Evolutionary conservation across 1,140 invertebrate species (phyloP).

Genomic region (Drosophila micromelanica): DNA sequence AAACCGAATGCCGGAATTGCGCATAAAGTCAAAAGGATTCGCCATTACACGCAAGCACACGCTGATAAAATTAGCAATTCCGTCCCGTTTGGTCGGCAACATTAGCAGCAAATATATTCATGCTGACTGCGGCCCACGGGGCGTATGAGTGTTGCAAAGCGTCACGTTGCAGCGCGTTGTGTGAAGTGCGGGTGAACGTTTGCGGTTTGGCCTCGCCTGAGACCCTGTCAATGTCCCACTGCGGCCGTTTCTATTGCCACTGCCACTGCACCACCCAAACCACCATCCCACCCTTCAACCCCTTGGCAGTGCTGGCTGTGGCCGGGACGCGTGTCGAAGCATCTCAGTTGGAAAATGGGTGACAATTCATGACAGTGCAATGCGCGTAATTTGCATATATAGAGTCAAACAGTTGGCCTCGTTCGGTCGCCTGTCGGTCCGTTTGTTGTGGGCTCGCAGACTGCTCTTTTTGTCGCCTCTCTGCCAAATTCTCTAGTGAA

Average conservation of each 20-base stretch:
- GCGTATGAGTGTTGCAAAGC: constrained; percentile 46
- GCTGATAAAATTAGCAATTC: constrained; percentile 81
- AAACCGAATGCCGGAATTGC: constrained; percentile 25
- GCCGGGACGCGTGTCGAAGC: constrained; percentile 68
- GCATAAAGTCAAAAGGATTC: constrained; percentile 36
- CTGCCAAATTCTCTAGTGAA: constrained; percentile 58
- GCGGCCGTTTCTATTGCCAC: constrained; percentile 27
- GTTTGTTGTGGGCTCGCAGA: background rate
- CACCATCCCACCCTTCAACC: too few relatives aligned
- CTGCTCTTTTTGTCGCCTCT: constrained; percentile 33
- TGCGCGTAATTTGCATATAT: constrained; percentile 79
- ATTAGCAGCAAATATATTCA: constrained; percentile 81
- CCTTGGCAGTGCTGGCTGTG: background rate
- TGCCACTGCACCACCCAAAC: too few relatives aligned
- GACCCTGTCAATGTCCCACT: constrained; percentile 29
- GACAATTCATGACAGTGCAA: constrained; percentile 80
- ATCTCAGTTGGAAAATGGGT: constrained; percentile 80
- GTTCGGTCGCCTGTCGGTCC: constrained; percentile 8
- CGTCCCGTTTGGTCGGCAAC: constrained; percentile 65
- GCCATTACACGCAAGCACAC: constrained; percentile 49
- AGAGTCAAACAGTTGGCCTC: constrained; percentile 38
- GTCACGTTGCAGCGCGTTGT: constrained; percentile 27
- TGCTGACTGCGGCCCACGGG: constrained; percentile 45
- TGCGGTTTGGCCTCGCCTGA: constrained; percentile 48
- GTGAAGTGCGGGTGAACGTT: constrained; percentile 27